Base-by-base conservation (phyloP, 1,140 invertebrate genomes). In the Eriocheir sinensis region DNA sequence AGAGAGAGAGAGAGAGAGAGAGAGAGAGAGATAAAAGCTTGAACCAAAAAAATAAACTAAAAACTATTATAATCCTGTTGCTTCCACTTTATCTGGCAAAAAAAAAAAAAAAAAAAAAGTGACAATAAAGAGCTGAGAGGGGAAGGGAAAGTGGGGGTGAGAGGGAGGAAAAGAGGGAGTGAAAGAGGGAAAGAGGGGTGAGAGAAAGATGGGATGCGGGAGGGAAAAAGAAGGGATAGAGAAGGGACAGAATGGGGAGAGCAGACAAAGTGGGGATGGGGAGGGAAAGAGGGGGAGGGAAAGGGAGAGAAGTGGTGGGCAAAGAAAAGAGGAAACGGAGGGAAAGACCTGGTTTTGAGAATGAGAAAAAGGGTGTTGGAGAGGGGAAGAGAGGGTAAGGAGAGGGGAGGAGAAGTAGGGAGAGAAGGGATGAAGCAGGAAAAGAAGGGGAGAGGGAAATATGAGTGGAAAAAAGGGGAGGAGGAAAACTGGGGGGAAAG, bases 371-470 rank as follows among this genome's bases (percentile, higher is more conserved):
- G 53, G 21, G 17, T 3, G 6, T 3, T 9, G n/a, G 60, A 8
- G 60, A 72, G 60, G n/a, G 60, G n/a, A n/a, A 72, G 60, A 72
- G 60, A 72, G 60, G n/a, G 60, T n/a, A n/a, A n/a, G n/a, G 60
- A 72, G 60, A 72, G 60, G n/a, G n/a, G 60, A 72, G 60, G n/a
- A n/a, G n/a, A n/a, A n/a, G n/a, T n/a, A n/a, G n/a, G n/a, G 60
- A 72, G 60, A 72, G 60, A 72, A 72, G 60, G n/a, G 60, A 72
- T 17, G 48, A 72, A n/a, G n/a, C 21, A 72, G 60, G n/a, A n/a
- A 72, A n/a, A 4, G 15, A 15, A 6, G n/a, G n/a, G n/a, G n/a
- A n/a, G n/a, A n/a, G n/a, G n/a, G n/a, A n/a, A n/a, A n/a, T n/a
- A n/a, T n/a, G n/a, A n/a, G n/a, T n/a, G n/a, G n/a, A n/a, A n/a